Evolutionary conservation across 2,113 vertebrate genomes (phyloP), one percentile per base, ranked within the genome.

Genomic region (Vicugna pacos): DNA sequence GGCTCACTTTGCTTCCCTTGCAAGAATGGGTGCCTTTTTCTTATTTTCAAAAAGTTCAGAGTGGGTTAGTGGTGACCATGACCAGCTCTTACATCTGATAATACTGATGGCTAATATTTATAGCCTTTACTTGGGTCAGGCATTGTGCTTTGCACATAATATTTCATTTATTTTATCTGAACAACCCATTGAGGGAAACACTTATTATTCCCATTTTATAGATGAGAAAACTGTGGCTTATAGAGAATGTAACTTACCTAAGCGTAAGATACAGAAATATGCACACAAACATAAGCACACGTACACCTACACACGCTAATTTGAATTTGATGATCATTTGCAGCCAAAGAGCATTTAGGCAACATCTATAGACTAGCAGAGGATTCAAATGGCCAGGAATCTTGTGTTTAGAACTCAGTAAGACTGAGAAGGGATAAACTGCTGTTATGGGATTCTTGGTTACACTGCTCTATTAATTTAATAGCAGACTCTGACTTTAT

Each of bases 381-480:
- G 67, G 97, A 97, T 75, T 97, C 70, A 92, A 70, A 60, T 48
- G 30, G 24, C 60, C 89, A 88, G 54, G 62, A 54, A 35, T 92
- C 50, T 42, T 17, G 6, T 81, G 77, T 56, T 50, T 96, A 91
- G 52, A 96, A 32, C 24, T 95, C 89, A 73, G 72, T 30, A 94
- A 70, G 67, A 50, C 35, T 52, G 76, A 97, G 48, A 24, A 30
- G 50, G 72, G 54, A 93, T 94, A 98, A 97, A 97, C 77, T 95
- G 67, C 38, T 95, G 35, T 95, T 72, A 83, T 62, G 38, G 80
- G 80, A 95, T 94, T 96, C 69, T 97, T 98, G 70, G 76, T 93
- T 97, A 73, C 93, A 64, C 69, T 94, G 62, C 67, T 97, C 91
- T 97, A 89, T 96, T 98, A 98, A 98, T 97, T 98, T 97, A 98